These are phyloP conservation scores for Acrocephalus kingi DNA, from an alignment of 2,113 vertebrate genomes.

Conservation along the genomic window DNA sequence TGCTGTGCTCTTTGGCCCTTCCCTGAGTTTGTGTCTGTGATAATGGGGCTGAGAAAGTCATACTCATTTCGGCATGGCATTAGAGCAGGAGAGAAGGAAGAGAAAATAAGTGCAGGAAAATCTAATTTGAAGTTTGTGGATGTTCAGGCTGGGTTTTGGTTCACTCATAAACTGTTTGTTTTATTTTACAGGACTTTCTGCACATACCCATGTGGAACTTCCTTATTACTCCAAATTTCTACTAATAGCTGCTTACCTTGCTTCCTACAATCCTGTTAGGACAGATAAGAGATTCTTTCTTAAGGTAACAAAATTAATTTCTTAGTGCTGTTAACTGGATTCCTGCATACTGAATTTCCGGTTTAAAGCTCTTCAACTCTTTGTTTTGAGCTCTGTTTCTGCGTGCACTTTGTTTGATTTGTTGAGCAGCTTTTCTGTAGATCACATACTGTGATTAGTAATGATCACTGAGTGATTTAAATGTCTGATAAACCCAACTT, in stretches of 20 bases:
- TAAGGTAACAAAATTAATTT: slow-evolving; percentile 79
- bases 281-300: slow-evolving; percentile 97
- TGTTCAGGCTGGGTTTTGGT: neutral
- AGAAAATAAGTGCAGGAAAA: neutral
- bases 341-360: neutral
- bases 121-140: neutral
- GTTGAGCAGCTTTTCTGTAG: neutral
- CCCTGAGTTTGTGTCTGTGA: neutral
- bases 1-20: neutral
- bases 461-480: neutral
- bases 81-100: neutral
- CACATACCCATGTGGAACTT: slow-evolving; percentile 91
- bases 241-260: slow-evolving; percentile 94
- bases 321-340: neutral
- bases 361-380: neutral
- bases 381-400: neutral
- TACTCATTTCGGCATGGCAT: neutral
- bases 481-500: neutral
- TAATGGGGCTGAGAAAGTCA: neutral
- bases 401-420: neutral
- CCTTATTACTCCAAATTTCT: slow-evolving; percentile 98
- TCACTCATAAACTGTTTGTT: neutral
- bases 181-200: slow-evolving; percentile 84
- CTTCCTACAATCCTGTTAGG: slow-evolving; percentile 94
- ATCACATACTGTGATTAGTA: neutral